phyloP scores from a whole-genome alignment of 1,140 invertebrate genomes.

The Brachionus rubens region DNA sequence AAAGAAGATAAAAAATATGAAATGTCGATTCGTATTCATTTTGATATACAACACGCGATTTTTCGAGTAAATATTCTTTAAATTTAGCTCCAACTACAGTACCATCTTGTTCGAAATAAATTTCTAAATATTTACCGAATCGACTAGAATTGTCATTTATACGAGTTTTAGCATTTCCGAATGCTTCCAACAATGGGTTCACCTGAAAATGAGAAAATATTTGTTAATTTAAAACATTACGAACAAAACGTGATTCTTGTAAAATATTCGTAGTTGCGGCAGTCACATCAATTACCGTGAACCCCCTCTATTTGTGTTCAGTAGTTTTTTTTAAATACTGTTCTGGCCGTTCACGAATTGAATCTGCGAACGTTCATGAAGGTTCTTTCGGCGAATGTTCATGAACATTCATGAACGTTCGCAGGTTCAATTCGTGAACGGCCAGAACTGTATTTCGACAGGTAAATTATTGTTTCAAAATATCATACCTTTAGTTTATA shows the following conservation, averaged over 20 bases:
- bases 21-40: slow-evolving; percentile 66
- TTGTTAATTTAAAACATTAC: no score
- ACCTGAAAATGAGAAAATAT: slow-evolving; percentile 28
- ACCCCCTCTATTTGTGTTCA: slow-evolving; percentile 64
- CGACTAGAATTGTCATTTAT: slow-evolving; percentile 69
- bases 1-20: slow-evolving; percentile 52
- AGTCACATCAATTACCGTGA: no score
- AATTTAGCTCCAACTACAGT: slow-evolving; percentile 82
- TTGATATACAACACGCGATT: slow-evolving; percentile 76
- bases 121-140: slow-evolving; percentile 70
- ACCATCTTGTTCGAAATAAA: slow-evolving; percentile 76
- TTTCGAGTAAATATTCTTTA: slow-evolving; percentile 77
- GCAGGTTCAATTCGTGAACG: no score
- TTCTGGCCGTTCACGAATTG: no score
- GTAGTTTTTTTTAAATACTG: slow-evolving; percentile 73
- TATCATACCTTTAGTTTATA: no score
- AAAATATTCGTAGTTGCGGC: no score
- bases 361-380: no score
- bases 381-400: no score
- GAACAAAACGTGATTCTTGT: no score
- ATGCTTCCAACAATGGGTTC: slow-evolving; percentile 54
- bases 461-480: no score
- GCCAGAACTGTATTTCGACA: no score
- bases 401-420: no score
- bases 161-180: slow-evolving; percentile 74